A percentile compares a stretch with the other conserved stretches of the same genome.
Conservation (phyloP, 53 echinoderm and acorn worm species). For the Temnopleurus reevesii region DNA sequence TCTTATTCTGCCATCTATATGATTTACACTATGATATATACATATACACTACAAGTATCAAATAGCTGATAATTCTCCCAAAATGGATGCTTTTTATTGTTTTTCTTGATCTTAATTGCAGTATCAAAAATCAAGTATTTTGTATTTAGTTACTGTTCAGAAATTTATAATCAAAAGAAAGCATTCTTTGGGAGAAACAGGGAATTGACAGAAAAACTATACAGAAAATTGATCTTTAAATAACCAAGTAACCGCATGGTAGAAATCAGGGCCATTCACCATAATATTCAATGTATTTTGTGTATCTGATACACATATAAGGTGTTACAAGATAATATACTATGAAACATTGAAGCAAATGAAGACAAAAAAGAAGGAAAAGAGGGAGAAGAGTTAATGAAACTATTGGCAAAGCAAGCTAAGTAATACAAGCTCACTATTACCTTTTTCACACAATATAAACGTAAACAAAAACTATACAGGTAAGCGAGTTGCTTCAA, state of each 20-base stretch:
- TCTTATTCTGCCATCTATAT: not conserved
- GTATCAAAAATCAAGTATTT: not conserved
- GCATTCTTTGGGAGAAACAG: not conserved
- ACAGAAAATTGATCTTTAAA: not conserved
- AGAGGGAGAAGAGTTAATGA: too few species aligned
- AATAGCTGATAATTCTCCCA: not conserved
- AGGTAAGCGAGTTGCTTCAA: not conserved
- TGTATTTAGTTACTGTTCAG: conserved; percentile 12
- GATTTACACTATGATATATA: conserved; percentile 39
- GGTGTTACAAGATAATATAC: too few species aligned
- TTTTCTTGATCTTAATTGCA: not conserved
- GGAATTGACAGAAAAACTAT: not conserved
- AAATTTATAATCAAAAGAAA: not conserved
- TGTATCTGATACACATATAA: too few species aligned
- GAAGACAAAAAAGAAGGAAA: too few species aligned
- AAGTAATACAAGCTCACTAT: too few species aligned
- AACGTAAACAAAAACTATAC: not conserved
- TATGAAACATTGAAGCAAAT: too few species aligned
- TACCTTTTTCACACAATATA: too few species aligned
- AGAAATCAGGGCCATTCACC: not conserved
- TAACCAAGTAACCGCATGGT: not conserved
- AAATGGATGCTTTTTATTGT: not conserved
- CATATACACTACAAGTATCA: not conserved
- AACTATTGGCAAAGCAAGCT: too few species aligned
- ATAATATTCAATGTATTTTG: too few species aligned